A percentile compares a stretch with the other conserved stretches of the same genome.
Evolutionary conservation across 2,797 vertebrate genomes (phyloP).

Genomic region (Lindbergichthys nudifrons): DNA sequence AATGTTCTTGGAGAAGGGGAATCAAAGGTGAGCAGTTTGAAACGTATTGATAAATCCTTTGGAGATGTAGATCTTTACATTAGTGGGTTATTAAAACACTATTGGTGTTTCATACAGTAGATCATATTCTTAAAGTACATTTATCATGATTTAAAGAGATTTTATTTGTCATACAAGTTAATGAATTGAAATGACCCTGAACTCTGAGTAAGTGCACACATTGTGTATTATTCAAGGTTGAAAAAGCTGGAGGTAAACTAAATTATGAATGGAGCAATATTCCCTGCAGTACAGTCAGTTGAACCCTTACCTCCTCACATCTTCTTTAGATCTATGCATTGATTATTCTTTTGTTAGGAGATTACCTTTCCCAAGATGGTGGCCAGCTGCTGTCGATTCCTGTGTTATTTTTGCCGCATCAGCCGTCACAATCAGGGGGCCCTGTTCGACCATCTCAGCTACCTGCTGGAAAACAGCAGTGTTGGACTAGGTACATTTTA

Average conservation of each 20-base stretch:
- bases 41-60: too few species aligned
- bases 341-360: constrained; percentile 81
- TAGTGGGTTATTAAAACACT: background rate
- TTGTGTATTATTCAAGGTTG: background rate
- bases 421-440: constrained; percentile 96
- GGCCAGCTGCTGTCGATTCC: constrained; percentile 96
- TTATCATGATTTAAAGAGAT: too few species aligned
- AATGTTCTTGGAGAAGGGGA: constrained; percentile 93
- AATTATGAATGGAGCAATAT: background rate
- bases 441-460: constrained; percentile 97
- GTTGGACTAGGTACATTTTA: constrained; percentile 91
- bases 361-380: constrained; percentile 98
- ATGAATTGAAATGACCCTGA: too few species aligned
- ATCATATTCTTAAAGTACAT: background rate
- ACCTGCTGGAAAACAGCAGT: constrained; percentile 94
- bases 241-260: background rate
- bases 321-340: background rate
- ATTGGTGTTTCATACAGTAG: background rate
- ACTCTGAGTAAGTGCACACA: too few species aligned
- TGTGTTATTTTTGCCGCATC: constrained; percentile 97
- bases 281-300: background rate
- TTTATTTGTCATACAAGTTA: too few species aligned
- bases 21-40: constrained; percentile 87
- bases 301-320: background rate
- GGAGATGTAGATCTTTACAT: background rate